Evolutionary conservation across 23 tunicate genomes (phyloP).

Genomic region (Styela clava): DNA sequence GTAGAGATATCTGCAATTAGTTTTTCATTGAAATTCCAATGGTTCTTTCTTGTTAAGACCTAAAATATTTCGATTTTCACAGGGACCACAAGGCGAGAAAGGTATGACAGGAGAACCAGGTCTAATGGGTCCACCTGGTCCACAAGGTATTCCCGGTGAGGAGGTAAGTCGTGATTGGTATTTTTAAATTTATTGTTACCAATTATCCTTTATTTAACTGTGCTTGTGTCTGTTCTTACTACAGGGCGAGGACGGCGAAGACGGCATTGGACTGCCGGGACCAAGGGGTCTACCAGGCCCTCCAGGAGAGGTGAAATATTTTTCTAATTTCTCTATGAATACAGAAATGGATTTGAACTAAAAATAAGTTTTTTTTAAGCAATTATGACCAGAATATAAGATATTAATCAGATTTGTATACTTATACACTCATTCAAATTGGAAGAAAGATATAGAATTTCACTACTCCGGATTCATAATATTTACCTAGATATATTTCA

Average conservation of each 20-base stretch:
- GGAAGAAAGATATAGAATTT: too few relatives aligned
- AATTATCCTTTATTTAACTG: not conserved
- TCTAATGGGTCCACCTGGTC: slow-evolving; percentile 27
- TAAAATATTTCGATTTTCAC: too few relatives aligned
- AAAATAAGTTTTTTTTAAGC: too few relatives aligned
- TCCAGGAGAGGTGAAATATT: not conserved
- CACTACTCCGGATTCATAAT: too few relatives aligned
- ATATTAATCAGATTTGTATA: too few relatives aligned
- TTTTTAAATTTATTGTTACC: not conserved
- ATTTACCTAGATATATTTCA: too few relatives aligned
- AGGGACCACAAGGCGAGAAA: slow-evolving; percentile 42
- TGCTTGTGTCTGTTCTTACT: not conserved
- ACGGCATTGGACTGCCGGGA: slow-evolving; percentile 19
- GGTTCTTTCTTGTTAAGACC: too few relatives aligned
- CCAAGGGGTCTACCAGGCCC: slow-evolving; percentile 44
- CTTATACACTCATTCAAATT: too few relatives aligned
- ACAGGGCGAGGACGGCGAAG: slow-evolving; percentile 48
- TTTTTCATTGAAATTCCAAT: too few relatives aligned
- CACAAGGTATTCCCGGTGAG: slow-evolving; percentile 25
- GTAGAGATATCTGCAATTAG: too few relatives aligned
- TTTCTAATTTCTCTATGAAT: not conserved
- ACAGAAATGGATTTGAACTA: too few relatives aligned
- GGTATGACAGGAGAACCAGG: slow-evolving; percentile 45
- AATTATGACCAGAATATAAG: too few relatives aligned
- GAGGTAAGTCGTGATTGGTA: slow-evolving; percentile 5